Conservation (phyloP, 2,888 invertebrate species). For the Punctoribates punctum region DNA sequence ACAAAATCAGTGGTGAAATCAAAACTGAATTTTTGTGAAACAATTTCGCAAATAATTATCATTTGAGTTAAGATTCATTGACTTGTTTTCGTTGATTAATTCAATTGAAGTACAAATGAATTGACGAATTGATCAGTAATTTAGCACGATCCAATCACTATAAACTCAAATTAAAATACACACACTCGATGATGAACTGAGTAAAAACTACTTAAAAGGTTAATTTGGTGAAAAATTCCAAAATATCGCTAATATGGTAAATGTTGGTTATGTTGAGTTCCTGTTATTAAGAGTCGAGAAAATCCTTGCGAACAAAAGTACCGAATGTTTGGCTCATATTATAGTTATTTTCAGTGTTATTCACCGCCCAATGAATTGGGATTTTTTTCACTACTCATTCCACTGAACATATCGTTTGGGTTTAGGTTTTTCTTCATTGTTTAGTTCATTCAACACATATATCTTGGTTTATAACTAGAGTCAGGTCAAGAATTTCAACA, state of each 20-base stretch:
- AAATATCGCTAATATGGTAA: background rate
- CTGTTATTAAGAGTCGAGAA: background rate
- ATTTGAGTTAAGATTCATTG: too few relatives aligned
- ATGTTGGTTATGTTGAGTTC: background rate
- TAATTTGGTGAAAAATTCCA: too few relatives aligned
- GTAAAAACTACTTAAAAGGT: too few relatives aligned
- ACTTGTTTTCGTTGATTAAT: too few relatives aligned
- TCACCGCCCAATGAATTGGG: background rate
- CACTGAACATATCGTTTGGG: background rate
- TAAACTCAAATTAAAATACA: too few relatives aligned
- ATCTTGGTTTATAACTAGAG: slow-evolving; percentile 4
- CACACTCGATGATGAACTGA: too few relatives aligned
- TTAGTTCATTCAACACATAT: background rate
- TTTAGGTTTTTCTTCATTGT: background rate
- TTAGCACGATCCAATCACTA: too few relatives aligned
- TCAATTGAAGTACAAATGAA: too few relatives aligned
- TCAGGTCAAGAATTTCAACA: slow-evolving; percentile 22
- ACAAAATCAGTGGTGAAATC: too few relatives aligned
- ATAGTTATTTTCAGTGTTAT: background rate
- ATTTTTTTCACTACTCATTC: background rate
- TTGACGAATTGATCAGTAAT: too few relatives aligned
- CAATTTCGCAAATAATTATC: too few relatives aligned
- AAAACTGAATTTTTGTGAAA: too few relatives aligned
- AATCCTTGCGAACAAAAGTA: background rate
- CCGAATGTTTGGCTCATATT: background rate